Conservation (phyloP, 2,888 invertebrate genomes). For the Raillietiella orientalis region DNA sequence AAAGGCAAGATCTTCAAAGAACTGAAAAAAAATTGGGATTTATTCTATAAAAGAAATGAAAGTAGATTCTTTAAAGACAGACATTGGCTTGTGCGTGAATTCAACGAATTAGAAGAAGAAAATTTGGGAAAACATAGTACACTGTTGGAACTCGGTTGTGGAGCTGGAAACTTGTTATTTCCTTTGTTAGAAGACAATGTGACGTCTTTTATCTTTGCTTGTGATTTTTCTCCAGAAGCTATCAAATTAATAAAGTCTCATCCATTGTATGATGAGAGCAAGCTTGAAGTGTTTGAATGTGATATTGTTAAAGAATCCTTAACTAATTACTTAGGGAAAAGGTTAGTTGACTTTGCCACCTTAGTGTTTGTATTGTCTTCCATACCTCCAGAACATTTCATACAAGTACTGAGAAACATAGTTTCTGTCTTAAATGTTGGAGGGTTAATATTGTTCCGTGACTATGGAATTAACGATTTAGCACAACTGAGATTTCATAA, state of each 20-base stretch:
- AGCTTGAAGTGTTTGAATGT: slow-evolving; percentile 43
- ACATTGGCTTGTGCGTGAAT: slow-evolving; percentile 87
- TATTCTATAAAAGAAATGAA: slow-evolving; percentile 82
- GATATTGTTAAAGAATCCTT: slow-evolving; percentile 42
- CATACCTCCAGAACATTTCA: slow-evolving; percentile 55
- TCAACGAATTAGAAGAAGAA: slow-evolving; percentile 30
- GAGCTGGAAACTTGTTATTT: slow-evolving; percentile 85
- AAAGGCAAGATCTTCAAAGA: slow-evolving; percentile 43
- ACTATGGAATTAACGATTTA: slow-evolving; percentile 86
- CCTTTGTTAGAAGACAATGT: slow-evolving; percentile 30
- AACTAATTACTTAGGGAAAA: slow-evolving; percentile 15
- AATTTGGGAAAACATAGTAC: slow-evolving; percentile 27
- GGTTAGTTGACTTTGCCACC: slow-evolving; percentile 38
- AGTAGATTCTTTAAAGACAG: slow-evolving; percentile 77
- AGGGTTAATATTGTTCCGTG: slow-evolving; percentile 53
- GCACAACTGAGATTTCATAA: slow-evolving; percentile 75
- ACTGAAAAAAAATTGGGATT: slow-evolving; percentile 69
- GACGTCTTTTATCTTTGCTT: slow-evolving; percentile 47
- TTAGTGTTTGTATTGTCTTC: slow-evolving; percentile 85
- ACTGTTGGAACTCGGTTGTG: slow-evolving; percentile 27
- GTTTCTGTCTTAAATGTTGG: slow-evolving; percentile 29
- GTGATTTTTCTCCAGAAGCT: slow-evolving; percentile 74
- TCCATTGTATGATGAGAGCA: slow-evolving; percentile 25
- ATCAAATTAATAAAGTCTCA: slow-evolving; percentile 40
- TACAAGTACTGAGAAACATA: slow-evolving; percentile 21